phyloP scores from a whole-genome alignment of 2,888 invertebrate species.

The Megastigmus dorsalis region DNA sequence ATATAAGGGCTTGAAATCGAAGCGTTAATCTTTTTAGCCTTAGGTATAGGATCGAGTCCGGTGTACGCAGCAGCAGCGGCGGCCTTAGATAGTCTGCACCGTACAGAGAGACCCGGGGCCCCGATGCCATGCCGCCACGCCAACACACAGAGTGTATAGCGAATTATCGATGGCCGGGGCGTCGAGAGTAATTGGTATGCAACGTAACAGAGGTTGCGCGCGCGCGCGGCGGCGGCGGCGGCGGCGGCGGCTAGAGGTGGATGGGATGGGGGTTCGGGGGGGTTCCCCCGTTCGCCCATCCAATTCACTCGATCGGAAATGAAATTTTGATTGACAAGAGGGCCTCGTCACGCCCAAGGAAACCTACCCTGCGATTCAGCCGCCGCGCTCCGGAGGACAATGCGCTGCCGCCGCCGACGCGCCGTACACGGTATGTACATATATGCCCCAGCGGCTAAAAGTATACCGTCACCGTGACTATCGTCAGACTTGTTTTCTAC shows the following conservation, averaged over 20 bases:
- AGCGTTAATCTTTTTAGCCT: constrained; percentile 36
- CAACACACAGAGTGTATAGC: too few species aligned
- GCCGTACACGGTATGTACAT: neutral
- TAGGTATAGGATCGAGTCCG: too few species aligned
- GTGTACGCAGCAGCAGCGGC: too few species aligned
- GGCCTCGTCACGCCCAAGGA: constrained; percentile 66
- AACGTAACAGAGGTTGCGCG: neutral
- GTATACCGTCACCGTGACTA: neutral
- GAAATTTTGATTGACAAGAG: constrained; percentile 70
- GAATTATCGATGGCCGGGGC: constrained; percentile 17
- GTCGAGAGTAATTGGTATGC: constrained; percentile 32
- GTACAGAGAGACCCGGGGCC: neutral
- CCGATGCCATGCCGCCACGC: neutral
- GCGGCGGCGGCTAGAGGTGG: too few species aligned
- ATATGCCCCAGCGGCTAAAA: too few species aligned
- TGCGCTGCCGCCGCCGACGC: neutral
- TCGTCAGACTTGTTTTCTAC: too few species aligned
- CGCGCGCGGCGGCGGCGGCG: too few species aligned
- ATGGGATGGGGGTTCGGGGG: constrained; percentile 24
- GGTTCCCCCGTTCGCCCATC: constrained; percentile 38
- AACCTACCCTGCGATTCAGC: constrained; percentile 70
- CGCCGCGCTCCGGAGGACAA: neutral
- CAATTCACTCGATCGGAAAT: constrained; percentile 69
- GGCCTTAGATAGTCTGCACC: too few species aligned
- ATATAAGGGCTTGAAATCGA: constrained; percentile 11